These are phyloP conservation scores for Andrena chrysosceles DNA, from an alignment of 2,888 invertebrate genomes.

Conservation along the genomic window DNA sequence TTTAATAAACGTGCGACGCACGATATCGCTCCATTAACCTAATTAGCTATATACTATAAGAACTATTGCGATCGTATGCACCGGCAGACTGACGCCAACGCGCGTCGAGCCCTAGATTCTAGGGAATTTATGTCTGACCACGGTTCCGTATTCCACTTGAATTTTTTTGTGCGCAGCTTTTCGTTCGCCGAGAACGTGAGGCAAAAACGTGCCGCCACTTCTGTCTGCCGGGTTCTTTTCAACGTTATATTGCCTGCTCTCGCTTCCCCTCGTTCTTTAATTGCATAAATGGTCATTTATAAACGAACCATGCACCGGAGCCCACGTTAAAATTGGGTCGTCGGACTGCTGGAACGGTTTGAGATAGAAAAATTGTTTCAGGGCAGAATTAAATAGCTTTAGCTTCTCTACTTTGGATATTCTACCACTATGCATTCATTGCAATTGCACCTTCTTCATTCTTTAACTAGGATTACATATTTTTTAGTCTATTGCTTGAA, in stretches of 20 bases:
- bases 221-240: slow-evolving; percentile 11
- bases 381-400: no score
- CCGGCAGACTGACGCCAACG: slow-evolving; percentile 39
- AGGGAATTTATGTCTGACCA: slow-evolving; percentile 36
- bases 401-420: no score
- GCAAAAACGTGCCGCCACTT: slow-evolving; percentile 13
- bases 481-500: no score
- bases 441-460: no score
- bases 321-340: slow-evolving; percentile 1
- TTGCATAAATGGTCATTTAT: slow-evolving; percentile 14
- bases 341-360: neutral
- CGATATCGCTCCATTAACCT: slow-evolving; percentile 68
- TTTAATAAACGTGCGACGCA: slow-evolving; percentile 38
- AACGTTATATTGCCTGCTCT: neutral
- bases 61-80: slow-evolving; percentile 42
- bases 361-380: no score
- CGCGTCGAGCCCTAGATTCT: slow-evolving; percentile 12
- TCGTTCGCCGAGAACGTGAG: neutral
- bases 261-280: slow-evolving; percentile 1
- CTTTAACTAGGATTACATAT: no score
- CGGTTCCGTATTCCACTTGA: slow-evolving; percentile 24
- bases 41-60: slow-evolving; percentile 59
- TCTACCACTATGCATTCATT: no score
- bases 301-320: neutral
- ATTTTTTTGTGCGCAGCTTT: slow-evolving; percentile 22